Percentiles rank a stretch among this genome's conserved stretches.
These are phyloP conservation scores for Ormyrus rosae DNA, from an alignment of 2,888 invertebrate genomes.

Conservation along the genomic window DNA sequence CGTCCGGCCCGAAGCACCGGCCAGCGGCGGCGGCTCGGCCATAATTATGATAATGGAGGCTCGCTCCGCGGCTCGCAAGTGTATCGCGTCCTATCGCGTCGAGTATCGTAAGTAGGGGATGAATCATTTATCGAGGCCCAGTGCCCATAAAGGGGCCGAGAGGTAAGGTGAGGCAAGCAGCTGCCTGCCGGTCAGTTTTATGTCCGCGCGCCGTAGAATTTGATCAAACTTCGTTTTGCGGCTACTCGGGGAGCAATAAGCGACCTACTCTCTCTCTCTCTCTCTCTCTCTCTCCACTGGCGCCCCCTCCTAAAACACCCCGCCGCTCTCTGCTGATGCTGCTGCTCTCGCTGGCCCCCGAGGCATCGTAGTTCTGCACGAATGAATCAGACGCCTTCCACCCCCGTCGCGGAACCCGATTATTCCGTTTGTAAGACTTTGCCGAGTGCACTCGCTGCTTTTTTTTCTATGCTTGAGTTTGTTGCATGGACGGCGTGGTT, in stretches of 20 bases:
- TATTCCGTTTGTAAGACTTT: background rate
- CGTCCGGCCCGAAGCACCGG: background rate
- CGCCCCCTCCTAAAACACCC: background rate
- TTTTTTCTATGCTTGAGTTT: constrained; percentile 17
- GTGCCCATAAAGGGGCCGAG: constrained; percentile 63
- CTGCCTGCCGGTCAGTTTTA: constrained; percentile 73
- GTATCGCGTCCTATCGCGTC: constrained; percentile 65
- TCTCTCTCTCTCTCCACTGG: constrained; percentile 16
- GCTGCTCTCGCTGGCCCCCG: background rate
- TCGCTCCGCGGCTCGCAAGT: constrained; percentile 13
- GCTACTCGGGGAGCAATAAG: constrained; percentile 76
- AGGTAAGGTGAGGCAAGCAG: constrained; percentile 52
- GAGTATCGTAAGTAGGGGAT: constrained; percentile 68
- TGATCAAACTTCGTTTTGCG: constrained; percentile 77
- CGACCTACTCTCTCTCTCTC: constrained; percentile 55
- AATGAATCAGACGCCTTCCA: constrained; percentile 31
- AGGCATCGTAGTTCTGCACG: constrained; percentile 5
- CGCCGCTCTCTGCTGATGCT: too few species aligned
- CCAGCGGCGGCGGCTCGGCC: constrained; percentile 1
- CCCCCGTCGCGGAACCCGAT: constrained; percentile 6
- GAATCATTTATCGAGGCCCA: constrained; percentile 74
- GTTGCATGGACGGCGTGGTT: background rate
- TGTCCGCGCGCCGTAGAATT: constrained; percentile 75
- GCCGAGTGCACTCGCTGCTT: background rate
- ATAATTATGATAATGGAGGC: constrained; percentile 58